A percentile compares a stretch with the other conserved stretches of the same genome.
phyloP scores from a whole-genome alignment of 2,888 invertebrate species.

The Malthinus seriepunctatus region DNA sequence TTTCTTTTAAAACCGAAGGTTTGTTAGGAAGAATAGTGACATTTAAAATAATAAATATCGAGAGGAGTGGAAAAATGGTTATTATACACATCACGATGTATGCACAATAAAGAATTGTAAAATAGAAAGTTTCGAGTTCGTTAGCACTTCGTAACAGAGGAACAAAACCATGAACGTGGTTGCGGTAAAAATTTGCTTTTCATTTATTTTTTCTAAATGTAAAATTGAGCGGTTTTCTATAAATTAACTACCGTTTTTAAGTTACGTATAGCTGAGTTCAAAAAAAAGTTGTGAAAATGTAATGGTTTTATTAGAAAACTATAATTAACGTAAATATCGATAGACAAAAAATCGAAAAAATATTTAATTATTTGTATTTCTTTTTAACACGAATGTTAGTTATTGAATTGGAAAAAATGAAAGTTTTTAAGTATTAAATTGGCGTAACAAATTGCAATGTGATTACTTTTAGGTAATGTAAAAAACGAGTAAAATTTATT shows the following conservation, averaged over 20 bases:
- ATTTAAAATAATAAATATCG: neutral
- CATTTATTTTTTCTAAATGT: slow-evolving; percentile 3
- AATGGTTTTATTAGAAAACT: too few relatives aligned
- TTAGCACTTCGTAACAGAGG: slow-evolving; percentile 36
- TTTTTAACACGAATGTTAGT: too few relatives aligned
- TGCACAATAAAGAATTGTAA: slow-evolving; percentile 37
- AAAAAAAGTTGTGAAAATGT: too few relatives aligned
- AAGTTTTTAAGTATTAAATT: neutral
- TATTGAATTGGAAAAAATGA: neutral
- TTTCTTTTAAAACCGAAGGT: too few relatives aligned
- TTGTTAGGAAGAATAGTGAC: too few relatives aligned
- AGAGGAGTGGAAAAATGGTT: slow-evolving; percentile 13
- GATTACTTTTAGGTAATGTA: slow-evolving; percentile 8
- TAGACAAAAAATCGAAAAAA: too few relatives aligned
- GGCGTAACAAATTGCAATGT: slow-evolving; percentile 12
- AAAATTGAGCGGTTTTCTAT: too few relatives aligned
- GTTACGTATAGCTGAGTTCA: neutral
- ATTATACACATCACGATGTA: slow-evolving; percentile 25
- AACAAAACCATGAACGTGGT: slow-evolving; percentile 10
- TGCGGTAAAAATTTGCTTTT: slow-evolving; percentile 14
- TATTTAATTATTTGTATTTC: too few relatives aligned
- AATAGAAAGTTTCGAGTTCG: slow-evolving; percentile 48
- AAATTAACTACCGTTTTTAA: neutral
- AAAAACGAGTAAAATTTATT: neutral
- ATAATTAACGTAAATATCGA: too few relatives aligned